Conservation (phyloP, 2,888 invertebrate genomes). For the Microctonus brassicae region DNA sequence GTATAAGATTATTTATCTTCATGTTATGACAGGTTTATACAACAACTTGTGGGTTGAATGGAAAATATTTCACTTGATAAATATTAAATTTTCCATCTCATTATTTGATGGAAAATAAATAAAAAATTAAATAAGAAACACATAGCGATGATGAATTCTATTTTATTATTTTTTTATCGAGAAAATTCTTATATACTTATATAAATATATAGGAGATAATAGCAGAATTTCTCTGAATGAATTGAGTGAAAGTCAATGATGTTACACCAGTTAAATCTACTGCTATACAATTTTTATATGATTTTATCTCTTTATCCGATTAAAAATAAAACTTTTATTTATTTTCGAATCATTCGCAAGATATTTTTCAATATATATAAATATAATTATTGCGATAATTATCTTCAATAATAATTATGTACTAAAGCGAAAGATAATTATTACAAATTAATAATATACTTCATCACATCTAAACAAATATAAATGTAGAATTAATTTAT, state of each 20-base stretch:
- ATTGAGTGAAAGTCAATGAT: constrained; percentile 12
- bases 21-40: constrained; percentile 6
- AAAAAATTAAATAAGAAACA: neutral
- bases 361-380: neutral
- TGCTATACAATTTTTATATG: neutral
- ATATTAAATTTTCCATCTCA: neutral
- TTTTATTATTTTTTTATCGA: neutral
- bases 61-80: neutral
- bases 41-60: neutral
- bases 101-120: neutral
- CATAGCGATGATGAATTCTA: neutral
- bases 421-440: too few species aligned
- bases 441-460: too few species aligned
- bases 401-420: too few species aligned
- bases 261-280: neutral
- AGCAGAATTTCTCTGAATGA: neutral
- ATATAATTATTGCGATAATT: too few species aligned
- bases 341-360: neutral
- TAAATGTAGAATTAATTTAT: neutral
- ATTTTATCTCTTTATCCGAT: neutral
- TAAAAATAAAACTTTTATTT: neutral
- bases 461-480: neutral
- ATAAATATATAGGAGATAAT: neutral
- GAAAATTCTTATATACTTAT: neutral
- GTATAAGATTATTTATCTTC: neutral